A percentile compares a stretch with the other conserved stretches of the same genome.
These are phyloP conservation scores for Shinisaurus crocodilurus DNA, from an alignment of 2,113 vertebrate genomes.

Conservation along the genomic window DNA sequence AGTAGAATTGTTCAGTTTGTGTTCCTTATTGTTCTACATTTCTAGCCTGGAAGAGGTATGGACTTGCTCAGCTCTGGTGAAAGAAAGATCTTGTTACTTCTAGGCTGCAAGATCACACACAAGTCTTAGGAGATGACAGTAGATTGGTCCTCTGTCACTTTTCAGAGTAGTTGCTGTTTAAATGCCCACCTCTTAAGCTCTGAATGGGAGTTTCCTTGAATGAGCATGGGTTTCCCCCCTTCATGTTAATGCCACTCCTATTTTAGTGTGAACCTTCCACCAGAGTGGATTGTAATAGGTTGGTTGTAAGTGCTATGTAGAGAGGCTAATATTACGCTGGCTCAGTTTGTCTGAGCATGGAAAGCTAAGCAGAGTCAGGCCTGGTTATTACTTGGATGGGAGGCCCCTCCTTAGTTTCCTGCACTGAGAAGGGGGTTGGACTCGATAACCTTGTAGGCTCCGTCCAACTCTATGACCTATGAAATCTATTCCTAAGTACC, in stretches of 20 bases:
- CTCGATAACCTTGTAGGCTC: no score
- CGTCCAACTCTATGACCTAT: no score
- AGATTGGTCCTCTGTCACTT: background rate
- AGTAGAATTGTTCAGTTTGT: background rate
- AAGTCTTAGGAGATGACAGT: background rate
- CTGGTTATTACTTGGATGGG: no score
- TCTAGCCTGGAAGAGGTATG: background rate
- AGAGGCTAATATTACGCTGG: accelerated
- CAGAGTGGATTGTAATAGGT: background rate
- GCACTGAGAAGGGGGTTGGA: no score
- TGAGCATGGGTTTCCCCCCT: background rate
- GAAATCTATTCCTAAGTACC: background rate
- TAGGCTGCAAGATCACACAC: background rate
- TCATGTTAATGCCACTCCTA: background rate
- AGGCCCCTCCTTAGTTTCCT: no score
- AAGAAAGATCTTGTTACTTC: background rate
- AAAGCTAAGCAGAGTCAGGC: no score
- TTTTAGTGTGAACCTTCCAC: background rate
- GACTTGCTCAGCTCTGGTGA: background rate
- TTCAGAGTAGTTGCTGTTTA: background rate
- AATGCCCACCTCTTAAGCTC: background rate
- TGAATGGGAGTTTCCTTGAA: background rate
- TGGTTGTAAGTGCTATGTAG: background rate
- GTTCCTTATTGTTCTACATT: background rate
- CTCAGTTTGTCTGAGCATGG: no score